These are phyloP conservation scores for Acholoe squamosa DNA, from an alignment of 2,888 invertebrate species.

Conservation along the genomic window DNA sequence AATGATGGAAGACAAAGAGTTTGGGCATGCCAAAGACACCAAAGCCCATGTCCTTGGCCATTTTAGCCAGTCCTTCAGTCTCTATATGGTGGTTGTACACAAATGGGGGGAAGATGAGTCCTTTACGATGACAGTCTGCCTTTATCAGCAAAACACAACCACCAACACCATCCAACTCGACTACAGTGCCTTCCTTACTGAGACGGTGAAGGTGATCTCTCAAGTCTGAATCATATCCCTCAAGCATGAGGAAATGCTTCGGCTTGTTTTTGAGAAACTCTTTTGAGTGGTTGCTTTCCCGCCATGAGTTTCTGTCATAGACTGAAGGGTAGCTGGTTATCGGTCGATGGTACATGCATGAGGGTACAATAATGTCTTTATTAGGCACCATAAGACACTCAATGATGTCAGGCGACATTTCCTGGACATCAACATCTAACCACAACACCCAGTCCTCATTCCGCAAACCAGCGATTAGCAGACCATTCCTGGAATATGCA, in stretches of 20 bases:
- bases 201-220: constrained; percentile 76
- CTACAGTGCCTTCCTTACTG: constrained; percentile 75
- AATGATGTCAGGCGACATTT: constrained; percentile 76
- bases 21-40: constrained; percentile 77
- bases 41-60: constrained; percentile 77
- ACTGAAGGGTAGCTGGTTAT: constrained; percentile 65
- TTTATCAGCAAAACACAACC: constrained; percentile 77
- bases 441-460: constrained; percentile 77
- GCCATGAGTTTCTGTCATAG: constrained; percentile 80
- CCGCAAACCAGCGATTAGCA: constrained; percentile 73
- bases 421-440: constrained; percentile 78
- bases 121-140: constrained; percentile 76
- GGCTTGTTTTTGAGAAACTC: constrained; percentile 68
- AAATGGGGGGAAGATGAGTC: constrained; percentile 78
- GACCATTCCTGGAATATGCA: constrained; percentile 76
- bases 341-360: constrained; percentile 74
- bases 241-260: constrained; percentile 75
- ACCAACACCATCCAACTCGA: constrained; percentile 80
- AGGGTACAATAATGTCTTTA: constrained; percentile 76
- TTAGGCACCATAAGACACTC: constrained; percentile 76
- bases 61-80: constrained; percentile 80
- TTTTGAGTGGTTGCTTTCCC: constrained; percentile 76
- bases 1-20: constrained; percentile 73
- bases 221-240: constrained; percentile 76
- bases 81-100: constrained; percentile 78